Conservation (phyloP, 2,113 vertebrate species). For the Paraplagusia blochii region DNA sequence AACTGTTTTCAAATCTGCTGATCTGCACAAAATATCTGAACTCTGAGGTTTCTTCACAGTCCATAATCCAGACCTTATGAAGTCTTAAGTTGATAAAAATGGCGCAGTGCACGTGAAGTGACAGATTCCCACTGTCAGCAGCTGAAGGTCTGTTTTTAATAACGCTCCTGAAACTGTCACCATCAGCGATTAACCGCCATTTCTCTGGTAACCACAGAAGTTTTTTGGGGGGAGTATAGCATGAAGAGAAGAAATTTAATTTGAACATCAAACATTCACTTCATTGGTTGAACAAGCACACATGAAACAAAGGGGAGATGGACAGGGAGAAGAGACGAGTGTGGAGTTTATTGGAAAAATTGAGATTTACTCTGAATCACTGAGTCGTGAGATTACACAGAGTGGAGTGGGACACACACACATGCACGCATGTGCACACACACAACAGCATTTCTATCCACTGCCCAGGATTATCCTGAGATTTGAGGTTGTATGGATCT, state of each 20-base stretch:
- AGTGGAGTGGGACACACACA: conserved; percentile 46
- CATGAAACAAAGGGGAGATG: conserved; percentile 7
- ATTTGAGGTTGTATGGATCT: too few relatives aligned
- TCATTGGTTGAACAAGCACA: conserved; percentile 51
- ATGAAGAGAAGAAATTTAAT: conserved; percentile 30
- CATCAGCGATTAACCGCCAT: conserved; percentile 35
- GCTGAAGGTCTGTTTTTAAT: conserved; percentile 53
- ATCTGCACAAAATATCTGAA: background rate
- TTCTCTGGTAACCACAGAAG: conserved; percentile 44
- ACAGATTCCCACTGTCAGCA: conserved; percentile 1
- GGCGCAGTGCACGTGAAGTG: background rate
- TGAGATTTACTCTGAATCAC: conserved; percentile 77
- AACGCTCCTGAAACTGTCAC: conserved; percentile 41
- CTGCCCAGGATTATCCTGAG: conserved; percentile 2
- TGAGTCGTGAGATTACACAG: conserved; percentile 79
- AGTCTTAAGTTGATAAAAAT: conserved; percentile 5
- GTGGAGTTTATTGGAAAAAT: conserved; percentile 66
- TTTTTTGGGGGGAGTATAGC: conserved; percentile 36
- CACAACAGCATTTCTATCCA: conserved; percentile 15
- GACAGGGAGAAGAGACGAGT: conserved; percentile 30
- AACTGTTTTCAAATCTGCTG: too few relatives aligned
- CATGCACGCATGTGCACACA: conserved; percentile 14
- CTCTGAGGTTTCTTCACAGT: too few relatives aligned
- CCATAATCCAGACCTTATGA: background rate
- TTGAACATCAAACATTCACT: conserved; percentile 60